Base-by-base conservation (phyloP, 2,113 vertebrate species). In the Protomyctophum bolini region DNA sequence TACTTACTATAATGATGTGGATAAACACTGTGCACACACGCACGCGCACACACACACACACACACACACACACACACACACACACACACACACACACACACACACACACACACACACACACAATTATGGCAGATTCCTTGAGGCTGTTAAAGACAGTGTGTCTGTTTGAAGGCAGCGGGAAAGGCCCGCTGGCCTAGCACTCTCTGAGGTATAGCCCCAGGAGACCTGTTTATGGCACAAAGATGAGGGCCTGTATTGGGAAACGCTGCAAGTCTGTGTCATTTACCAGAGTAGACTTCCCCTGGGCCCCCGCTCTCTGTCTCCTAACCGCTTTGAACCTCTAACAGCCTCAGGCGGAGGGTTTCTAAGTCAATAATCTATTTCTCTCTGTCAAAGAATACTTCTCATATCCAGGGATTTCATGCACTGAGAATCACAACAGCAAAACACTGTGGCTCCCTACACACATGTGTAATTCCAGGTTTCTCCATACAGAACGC, bases 141-240 rank as follows among this genome's bases (percentile, higher is more conserved):
- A 82, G 66, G 70, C 68, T 8, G 74, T 65, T 75, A 63, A 78
- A 10, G 66, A 50, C 12, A 2, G 67, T 2, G 6, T 65, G 73
- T 71, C 75, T 75, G 79, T 89, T 78, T 84, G 82, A 87, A 86
- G 66, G 49, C 83, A 68, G 79, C 52, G 8, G 80, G 72, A 58
- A 66, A 59, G 72, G 80, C 10, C 9, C 15, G 45, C 50, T 58
- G 73, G 68, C 52, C 74, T 10, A 2, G 41, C 6, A 5, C 47
- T 83, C 63, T 80, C 64, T 61, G 71, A 77, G 83, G 78, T 72
- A 63, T 21, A 66, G 73, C 77, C 81, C 55, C n/a, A 11, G 73
- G 80, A 72, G 59, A 75, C 59, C 61, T 8, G 49, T 88, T 87
- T 85, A 89, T 66, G 63, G 67, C 77, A 56, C 71, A 66, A 67